Evolutionary conservation across 2,797 vertebrate species (phyloP).

Genomic region (Gymnocypris eckloni): DNA sequence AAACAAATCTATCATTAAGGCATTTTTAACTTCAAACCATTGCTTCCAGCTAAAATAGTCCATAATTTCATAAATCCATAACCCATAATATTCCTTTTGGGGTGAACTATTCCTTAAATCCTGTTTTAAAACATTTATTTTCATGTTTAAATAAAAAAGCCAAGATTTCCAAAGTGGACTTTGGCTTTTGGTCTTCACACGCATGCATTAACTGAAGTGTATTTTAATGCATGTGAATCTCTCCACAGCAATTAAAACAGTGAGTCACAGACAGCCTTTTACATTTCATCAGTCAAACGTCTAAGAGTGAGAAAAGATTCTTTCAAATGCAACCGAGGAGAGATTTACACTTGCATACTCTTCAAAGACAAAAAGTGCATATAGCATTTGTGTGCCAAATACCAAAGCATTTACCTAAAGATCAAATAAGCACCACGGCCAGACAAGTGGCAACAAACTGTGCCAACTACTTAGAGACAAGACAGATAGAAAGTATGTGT

Average conservation of each 20-base stretch:
- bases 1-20: background rate
- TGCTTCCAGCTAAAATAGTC: background rate
- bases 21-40: background rate
- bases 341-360: slow-evolving; percentile 6
- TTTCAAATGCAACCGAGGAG: slow-evolving; percentile 21
- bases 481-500: background rate
- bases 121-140: background rate
- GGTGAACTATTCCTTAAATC: background rate
- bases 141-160: background rate
- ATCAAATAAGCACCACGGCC: background rate
- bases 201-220: background rate
- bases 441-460: background rate
- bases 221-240: slow-evolving; percentile 9
- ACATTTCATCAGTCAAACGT: slow-evolving; percentile 18
- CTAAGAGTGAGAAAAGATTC: background rate
- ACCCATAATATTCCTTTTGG: background rate
- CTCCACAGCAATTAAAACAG: slow-evolving; percentile 20
- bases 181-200: background rate
- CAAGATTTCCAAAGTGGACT: background rate
- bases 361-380: background rate
- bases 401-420: background rate
- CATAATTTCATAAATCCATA: background rate
- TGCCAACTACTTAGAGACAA: background rate
- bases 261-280: slow-evolving; percentile 23
- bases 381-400: background rate